Conservation (phyloP, 2,113 vertebrate species). For the Brachionichthys hirsutus region DNA sequence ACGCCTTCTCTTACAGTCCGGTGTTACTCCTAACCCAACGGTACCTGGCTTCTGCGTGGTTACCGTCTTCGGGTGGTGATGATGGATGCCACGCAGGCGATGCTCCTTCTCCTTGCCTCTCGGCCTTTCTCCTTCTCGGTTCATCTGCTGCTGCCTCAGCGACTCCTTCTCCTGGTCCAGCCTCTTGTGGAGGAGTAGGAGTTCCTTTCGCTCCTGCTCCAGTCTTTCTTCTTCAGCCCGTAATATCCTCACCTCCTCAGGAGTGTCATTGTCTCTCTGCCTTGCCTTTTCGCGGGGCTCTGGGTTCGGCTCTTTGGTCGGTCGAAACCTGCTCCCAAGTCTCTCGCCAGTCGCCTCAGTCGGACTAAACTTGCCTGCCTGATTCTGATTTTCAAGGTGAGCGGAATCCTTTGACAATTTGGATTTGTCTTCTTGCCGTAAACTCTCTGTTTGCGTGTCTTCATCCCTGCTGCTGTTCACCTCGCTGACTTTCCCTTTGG, state of each 20-base stretch:
- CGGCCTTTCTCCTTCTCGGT: slow-evolving; percentile 53
- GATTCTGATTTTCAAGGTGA: slow-evolving; percentile 40
- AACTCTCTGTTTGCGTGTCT: slow-evolving; percentile 39
- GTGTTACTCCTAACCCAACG: too few relatives aligned
- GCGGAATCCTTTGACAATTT: slow-evolving; percentile 30
- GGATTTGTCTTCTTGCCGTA: slow-evolving; percentile 37
- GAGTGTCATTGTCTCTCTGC: slow-evolving; percentile 62
- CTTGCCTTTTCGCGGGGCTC: slow-evolving; percentile 36
- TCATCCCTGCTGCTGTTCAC: slow-evolving; percentile 4
- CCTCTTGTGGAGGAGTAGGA: slow-evolving; percentile 69
- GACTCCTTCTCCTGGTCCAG: slow-evolving; percentile 75
- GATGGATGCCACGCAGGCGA: slow-evolving; percentile 52
- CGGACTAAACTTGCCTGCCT: slow-evolving; percentile 9
- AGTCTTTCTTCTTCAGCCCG: slow-evolving; percentile 53
- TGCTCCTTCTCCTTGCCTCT: slow-evolving; percentile 34
- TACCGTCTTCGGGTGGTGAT: slow-evolving; percentile 53
- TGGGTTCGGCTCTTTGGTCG: slow-evolving; percentile 69
- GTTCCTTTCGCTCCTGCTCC: slow-evolving; percentile 69
- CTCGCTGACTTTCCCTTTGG: slow-evolving; percentile 12
- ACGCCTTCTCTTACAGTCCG: too few relatives aligned
- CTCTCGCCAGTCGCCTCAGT: slow-evolving; percentile 40
- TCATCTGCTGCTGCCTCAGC: slow-evolving; percentile 63
- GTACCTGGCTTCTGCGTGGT: slow-evolving; percentile 72
- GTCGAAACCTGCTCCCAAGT: slow-evolving; percentile 38
- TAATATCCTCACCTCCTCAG: slow-evolving; percentile 51